These are phyloP conservation scores for Platyrinchus mystaceus DNA, from an alignment of 2,797 vertebrate genomes.

Conservation along the genomic window DNA sequence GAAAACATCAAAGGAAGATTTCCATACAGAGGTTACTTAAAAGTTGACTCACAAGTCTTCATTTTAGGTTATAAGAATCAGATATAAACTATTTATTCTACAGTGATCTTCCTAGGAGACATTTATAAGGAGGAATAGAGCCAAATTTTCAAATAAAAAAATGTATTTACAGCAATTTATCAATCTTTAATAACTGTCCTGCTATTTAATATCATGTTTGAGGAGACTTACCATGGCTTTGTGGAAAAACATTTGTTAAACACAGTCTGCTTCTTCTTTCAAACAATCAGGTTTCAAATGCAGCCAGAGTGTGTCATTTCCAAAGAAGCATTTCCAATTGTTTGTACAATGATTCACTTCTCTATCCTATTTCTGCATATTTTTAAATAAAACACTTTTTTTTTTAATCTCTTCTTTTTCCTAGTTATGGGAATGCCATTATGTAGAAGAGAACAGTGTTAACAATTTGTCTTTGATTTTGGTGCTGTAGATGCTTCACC, in stretches of 20 bases:
- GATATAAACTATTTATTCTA: background rate
- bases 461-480: background rate
- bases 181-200: slow-evolving; percentile 33
- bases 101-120: background rate
- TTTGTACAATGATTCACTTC: background rate
- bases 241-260: slow-evolving; percentile 39
- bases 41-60: background rate
- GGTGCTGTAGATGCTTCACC: background rate
- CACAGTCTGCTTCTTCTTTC: background rate
- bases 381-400: background rate
- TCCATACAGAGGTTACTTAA: background rate
- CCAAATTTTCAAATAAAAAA: background rate
- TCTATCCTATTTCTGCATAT: background rate
- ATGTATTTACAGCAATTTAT: slow-evolving; percentile 22
- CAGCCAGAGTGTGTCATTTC: slow-evolving; percentile 1
- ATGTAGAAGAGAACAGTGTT: background rate
- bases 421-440: background rate
- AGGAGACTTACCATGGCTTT: slow-evolving; percentile 13
- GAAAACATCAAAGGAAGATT: slow-evolving; percentile 3
- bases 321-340: background rate
- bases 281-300: slow-evolving; percentile 1
- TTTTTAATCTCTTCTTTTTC: too few species aligned
- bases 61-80: background rate
- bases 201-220: slow-evolving; percentile 42
- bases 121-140: slow-evolving; percentile 41